phyloP scores from a whole-genome alignment of 2,888 invertebrate genomes.

The Hanleya hanleyi region DNA sequence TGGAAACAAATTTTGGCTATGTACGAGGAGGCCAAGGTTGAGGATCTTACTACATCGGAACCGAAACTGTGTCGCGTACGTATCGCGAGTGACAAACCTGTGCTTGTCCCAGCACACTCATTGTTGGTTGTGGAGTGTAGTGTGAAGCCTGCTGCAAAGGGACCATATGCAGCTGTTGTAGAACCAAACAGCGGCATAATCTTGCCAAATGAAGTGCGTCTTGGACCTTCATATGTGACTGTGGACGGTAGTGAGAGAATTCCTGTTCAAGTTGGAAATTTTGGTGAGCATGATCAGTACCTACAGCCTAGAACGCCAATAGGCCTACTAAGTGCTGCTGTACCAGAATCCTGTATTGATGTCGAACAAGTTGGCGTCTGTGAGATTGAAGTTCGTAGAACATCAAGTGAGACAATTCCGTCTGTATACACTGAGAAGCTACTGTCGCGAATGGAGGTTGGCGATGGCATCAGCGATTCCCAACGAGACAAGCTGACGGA shows the following conservation, averaged over 20 bases:
- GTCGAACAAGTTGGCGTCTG: not conserved
- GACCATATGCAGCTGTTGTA: not conserved
- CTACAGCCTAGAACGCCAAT: not conserved
- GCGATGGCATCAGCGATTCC: not conserved
- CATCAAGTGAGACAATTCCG: not conserved
- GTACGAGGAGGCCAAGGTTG: not conserved
- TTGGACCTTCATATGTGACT: constrained; percentile 5
- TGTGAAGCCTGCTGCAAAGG: not conserved
- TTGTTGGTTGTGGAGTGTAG: not conserved
- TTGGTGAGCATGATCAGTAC: not conserved
- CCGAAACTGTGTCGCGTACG: not conserved
- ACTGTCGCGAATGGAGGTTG: not conserved
- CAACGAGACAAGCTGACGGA: not conserved
- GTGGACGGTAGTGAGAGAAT: not conserved
- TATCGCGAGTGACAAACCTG: not conserved
- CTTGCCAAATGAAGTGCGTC: not conserved
- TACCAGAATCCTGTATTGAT: not conserved
- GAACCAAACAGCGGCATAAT: not conserved
- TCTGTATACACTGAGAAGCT: not conserved
- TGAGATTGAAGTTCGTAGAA: not conserved
- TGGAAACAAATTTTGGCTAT: not conserved
- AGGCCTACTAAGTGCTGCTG: not conserved
- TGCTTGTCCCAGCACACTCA: not conserved
- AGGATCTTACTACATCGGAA: too few species aligned
- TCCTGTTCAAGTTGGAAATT: not conserved